Conservation (phyloP, 2,113 vertebrate genomes). For the Corythornis vintsioides region DNA sequence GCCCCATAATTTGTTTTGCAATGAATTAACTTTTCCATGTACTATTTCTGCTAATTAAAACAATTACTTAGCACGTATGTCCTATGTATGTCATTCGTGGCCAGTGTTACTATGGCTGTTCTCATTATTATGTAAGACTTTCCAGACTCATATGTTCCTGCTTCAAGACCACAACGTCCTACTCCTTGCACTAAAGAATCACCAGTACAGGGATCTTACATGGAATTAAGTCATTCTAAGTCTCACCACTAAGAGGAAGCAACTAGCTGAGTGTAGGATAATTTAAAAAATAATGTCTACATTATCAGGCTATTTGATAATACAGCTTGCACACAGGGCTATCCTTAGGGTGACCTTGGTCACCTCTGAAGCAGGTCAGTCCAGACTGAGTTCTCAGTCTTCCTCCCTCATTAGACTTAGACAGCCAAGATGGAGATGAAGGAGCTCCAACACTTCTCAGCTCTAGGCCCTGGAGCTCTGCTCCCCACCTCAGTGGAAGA, state of each 20-base stretch:
- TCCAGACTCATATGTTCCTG: neutral
- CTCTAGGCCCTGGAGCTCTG: neutral
- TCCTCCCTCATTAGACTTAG: neutral
- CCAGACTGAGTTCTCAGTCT: neutral
- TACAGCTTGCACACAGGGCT: neutral
- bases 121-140: neutral
- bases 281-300: neutral
- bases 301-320: neutral
- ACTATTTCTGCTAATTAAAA: neutral
- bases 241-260: neutral
- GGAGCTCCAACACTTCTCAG: accelerated
- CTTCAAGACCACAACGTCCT: neutral
- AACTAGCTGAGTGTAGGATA: neutral
- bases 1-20: neutral
- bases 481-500: accelerated
- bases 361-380: neutral
- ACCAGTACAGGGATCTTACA: neutral
- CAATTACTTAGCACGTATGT: neutral
- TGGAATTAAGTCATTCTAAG: neutral
- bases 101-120: neutral
- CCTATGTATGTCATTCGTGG: neutral
- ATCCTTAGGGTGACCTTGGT: neutral
- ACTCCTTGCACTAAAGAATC: neutral
- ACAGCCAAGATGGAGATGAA: neutral
- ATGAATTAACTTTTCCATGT: neutral